Conservation (phyloP, 2,888 invertebrate species). For the Cheilosia impressa region DNA sequence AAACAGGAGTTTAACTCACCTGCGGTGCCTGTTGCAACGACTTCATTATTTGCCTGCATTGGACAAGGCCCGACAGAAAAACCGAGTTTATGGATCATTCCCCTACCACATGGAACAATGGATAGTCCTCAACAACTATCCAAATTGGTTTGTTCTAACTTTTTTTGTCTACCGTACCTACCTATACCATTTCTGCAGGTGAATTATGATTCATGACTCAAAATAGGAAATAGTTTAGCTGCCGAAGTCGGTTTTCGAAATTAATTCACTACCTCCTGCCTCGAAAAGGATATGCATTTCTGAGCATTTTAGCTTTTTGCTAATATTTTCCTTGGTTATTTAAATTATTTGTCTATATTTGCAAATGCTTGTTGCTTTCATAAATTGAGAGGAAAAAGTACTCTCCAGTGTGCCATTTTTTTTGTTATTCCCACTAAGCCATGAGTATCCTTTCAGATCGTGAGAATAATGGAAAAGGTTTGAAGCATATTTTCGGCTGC, state of each 20-base stretch:
- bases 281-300: no score
- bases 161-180: background rate
- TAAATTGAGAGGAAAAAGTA: background rate
- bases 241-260: no score
- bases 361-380: slow-evolving; percentile 2
- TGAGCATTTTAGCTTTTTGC: no score
- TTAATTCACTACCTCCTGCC: no score
- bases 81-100: background rate
- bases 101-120: background rate
- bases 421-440: slow-evolving; percentile 14
- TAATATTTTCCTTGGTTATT: background rate
- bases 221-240: background rate
- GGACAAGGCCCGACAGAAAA: background rate
- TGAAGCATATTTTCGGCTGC: slow-evolving; percentile 7
- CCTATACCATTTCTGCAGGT: background rate
- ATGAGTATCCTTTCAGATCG: slow-evolving; percentile 31
- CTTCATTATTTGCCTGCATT: no score
- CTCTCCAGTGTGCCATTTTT: slow-evolving; percentile 12
- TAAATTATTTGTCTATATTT: background rate
- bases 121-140: background rate
- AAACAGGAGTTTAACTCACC: no score
- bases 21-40: no score
- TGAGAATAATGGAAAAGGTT: slow-evolving; percentile 39
- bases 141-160: background rate
- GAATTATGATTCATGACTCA: background rate